Evolutionary conservation across 2,888 invertebrate genomes (phyloP), one percentile per base, ranked within the genome.

Genomic region (Ornithoptera alexandrae): DNA sequence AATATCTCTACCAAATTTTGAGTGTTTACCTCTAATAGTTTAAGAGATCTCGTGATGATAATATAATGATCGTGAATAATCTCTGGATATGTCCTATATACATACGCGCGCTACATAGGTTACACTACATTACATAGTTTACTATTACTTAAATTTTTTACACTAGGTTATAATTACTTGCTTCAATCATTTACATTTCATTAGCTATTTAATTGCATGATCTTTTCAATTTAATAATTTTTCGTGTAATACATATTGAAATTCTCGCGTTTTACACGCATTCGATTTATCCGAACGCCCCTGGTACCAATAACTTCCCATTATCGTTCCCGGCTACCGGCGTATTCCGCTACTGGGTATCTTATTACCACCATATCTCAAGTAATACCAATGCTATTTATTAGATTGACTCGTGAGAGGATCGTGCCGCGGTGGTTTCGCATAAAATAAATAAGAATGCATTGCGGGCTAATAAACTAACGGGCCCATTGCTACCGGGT

Each of bases 371-470:
- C 84, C 84, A 87, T 87, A 88, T 87, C 81, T 78, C 80, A 77
- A 79, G 85, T 85, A 85, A 87, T 88, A 86, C 85, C 80, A 80
- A 81, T 78, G 78, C 86, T 89, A 91, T 91, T 91, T 91, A 90
- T 91, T 90, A 84, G 90, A 92, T 92, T 90, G 90, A 91, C 88
- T 88, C 92, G 92, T 91, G 92, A 87, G 81, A 84, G 79, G 79
- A 70, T 70, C 70, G 70, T 70, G 70, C 67, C 81, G 80, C 89
- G 81, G 89, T 86, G 74, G 74, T 76, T 75, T 78, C 81, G 60
- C 82, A 84, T 85, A 85, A 87, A 88, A 87, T 89, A 88, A 89
- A 87, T 88, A 89, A 84, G 81, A 83, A 78, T 84, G 83, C 81
- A 80, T 79, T 78, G 77, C 78, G 79, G 73, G 76, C 65, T 78